Evolutionary conservation across 53 echinoderm and acorn worm species (phyloP).

Genomic region (Apostichopus leukothele): DNA sequence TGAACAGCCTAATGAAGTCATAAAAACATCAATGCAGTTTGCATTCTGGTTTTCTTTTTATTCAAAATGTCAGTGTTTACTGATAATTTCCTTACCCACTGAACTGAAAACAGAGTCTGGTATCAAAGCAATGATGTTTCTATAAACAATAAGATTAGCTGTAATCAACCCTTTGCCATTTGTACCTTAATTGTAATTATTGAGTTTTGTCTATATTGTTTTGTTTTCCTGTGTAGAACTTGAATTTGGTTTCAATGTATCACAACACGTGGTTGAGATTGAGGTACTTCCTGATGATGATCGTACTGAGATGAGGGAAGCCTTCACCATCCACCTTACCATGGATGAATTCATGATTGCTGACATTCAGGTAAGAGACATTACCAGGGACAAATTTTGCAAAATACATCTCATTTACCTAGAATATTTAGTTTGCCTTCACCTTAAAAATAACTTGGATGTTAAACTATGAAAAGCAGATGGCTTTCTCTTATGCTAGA

Average conservation of each 20-base stretch:
- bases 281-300: slow-evolving; percentile 89
- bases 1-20: too few relatives aligned
- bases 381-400: neutral
- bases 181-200: too few relatives aligned
- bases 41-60: neutral
- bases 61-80: neutral
- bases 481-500: too few relatives aligned
- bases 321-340: slow-evolving; percentile 95
- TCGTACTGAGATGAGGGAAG: slow-evolving; percentile 91
- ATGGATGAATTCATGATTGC: slow-evolving; percentile 91
- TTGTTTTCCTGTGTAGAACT: slow-evolving; percentile 56
- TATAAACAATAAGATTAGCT: too few relatives aligned
- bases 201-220: too few relatives aligned
- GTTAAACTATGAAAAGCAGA: too few relatives aligned
- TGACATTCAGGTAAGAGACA: slow-evolving; percentile 78
- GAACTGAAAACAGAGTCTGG: too few relatives aligned
- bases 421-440: neutral
- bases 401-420: neutral
- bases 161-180: too few relatives aligned
- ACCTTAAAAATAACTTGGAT: too few relatives aligned
- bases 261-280: slow-evolving; percentile 74
- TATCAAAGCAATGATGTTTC: too few relatives aligned
- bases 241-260: slow-evolving; percentile 85
- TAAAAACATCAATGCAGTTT: too few relatives aligned
- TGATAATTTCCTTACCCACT: too few relatives aligned